A percentile compares a stretch with the other conserved stretches of the same genome.
Evolutionary conservation across 2,888 invertebrate species (phyloP).

Genomic region (Parasteatoda lunata): DNA sequence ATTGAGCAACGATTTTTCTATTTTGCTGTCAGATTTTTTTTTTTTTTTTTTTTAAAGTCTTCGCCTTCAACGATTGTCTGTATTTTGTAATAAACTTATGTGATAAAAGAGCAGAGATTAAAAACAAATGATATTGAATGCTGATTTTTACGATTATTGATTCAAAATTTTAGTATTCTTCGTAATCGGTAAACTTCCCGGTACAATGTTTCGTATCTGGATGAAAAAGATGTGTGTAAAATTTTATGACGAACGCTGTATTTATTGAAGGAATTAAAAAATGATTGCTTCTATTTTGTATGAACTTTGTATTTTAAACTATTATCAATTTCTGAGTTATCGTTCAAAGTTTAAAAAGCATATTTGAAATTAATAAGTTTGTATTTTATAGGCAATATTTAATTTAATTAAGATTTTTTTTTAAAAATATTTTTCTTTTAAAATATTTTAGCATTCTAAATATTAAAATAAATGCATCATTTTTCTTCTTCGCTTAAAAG

Average conservation of each 20-base stretch:
- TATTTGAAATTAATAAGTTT: too few relatives aligned
- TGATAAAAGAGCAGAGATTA: slow-evolving; percentile 40
- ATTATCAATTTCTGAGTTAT: too few relatives aligned
- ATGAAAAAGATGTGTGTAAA: background rate
- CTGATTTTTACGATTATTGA: slow-evolving; percentile 40
- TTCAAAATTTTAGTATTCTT: slow-evolving; percentile 12
- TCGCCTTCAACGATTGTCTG: slow-evolving; percentile 2
- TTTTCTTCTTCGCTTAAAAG: too few relatives aligned
- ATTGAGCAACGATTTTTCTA: slow-evolving; percentile 36
- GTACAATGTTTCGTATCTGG: background rate
- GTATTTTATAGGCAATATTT: too few relatives aligned
- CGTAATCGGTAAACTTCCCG: slow-evolving; percentile 12
- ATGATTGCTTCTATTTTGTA: background rate
- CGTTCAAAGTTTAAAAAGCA: too few relatives aligned
- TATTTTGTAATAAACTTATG: slow-evolving; percentile 19
- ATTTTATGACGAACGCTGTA: background rate
- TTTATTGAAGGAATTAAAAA: background rate
- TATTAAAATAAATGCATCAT: too few relatives aligned
- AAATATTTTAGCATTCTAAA: too few relatives aligned
- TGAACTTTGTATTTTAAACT: too few relatives aligned
- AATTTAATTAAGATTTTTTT: too few relatives aligned
- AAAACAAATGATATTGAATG: slow-evolving; percentile 13
- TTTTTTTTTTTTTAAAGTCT: slow-evolving; percentile 20
- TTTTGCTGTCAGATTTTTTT: slow-evolving; percentile 12
- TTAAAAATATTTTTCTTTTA: too few relatives aligned